Evolutionary conservation across 2,888 invertebrate genomes (phyloP), one percentile per base, ranked within the genome.

Genomic region (Trissolcus brochymenae): DNA sequence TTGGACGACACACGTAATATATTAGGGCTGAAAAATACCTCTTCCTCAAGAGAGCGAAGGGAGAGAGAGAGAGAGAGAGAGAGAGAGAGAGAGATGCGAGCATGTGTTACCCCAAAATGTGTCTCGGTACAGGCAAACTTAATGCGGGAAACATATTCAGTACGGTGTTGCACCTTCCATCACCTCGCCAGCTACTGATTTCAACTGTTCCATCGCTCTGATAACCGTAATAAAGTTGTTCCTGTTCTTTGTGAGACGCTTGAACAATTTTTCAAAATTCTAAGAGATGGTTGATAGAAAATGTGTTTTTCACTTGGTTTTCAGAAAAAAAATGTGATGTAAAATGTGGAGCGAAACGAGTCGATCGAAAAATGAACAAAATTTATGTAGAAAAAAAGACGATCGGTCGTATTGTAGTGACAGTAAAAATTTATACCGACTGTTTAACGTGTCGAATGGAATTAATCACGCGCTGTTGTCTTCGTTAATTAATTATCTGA

Each of bases 91-190:
- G 40, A 1, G 9, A 54, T 71, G 53, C 57, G 40, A 49, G 59
- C 71, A 74, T 71, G 75, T 72, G 75, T 59, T 71, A 64, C 62
- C 53, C 62, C 76, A 81, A 76, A 53, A 77, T 74, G 78, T 68
- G 68, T 35, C 35, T 35, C 35, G 9, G 35, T 35, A 6, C 11
- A 35, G 35, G 35, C 7, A 35, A 46, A 46, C n/a, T 46, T 46
- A 46, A 46, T 46, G 46, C 46, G 74, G 81, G 4, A 80, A 82
- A 80, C 80, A 67, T 79, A 82, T 83, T 75, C 77, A 79, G 70
- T 76, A 72, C 73, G 77, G 65, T 66, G 56, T 57, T 71, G 71
- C 57, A 71, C 66, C 71, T 71, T 61, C 76, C 40, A 61, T 71
- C 56, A 67, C 62, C 54, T 66, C 61, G 35, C 35, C 35, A 35